Percentiles rank a stretch among this genome's conserved stretches.
These are phyloP conservation scores for Oxycera nigricornis DNA, from an alignment of 2,888 invertebrate genomes.

Conservation along the genomic window DNA sequence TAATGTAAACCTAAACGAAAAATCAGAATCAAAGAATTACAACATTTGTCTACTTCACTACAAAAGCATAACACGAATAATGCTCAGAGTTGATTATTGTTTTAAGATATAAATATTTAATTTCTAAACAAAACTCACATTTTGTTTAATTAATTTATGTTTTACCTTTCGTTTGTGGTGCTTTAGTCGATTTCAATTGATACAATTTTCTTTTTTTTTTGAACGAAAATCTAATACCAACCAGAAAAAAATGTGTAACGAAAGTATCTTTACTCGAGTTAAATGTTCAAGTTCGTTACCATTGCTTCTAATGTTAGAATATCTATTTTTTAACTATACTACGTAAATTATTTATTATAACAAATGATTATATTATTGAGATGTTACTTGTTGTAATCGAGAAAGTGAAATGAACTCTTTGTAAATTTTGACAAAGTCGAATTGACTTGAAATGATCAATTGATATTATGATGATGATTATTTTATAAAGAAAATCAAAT, in stretches of 20 bases:
- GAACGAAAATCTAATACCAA: background rate
- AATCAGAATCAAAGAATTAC: background rate
- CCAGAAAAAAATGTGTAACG: background rate
- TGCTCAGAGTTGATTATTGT: slow-evolving; percentile 19
- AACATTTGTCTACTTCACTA: background rate
- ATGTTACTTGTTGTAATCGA: slow-evolving; percentile 25
- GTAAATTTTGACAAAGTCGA: slow-evolving; percentile 15
- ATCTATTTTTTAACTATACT: background rate
- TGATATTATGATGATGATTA: background rate
- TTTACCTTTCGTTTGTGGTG: slow-evolving; percentile 21
- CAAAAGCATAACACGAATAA: background rate
- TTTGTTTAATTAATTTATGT: background rate
- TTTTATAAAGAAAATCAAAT: slow-evolving; percentile 15
- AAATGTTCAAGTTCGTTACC: background rate
- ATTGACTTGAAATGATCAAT: background rate
- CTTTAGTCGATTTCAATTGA: slow-evolving; percentile 13
- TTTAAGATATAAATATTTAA: background rate
- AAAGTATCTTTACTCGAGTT: background rate
- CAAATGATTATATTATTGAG: slow-evolving; percentile 28
- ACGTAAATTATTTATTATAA: slow-evolving; percentile 24
- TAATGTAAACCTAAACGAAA: background rate
- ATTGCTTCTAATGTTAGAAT: slow-evolving; percentile 2
- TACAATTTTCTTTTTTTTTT: background rate
- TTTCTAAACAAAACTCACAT: background rate
- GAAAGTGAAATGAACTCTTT: background rate